Percentiles rank a stretch among this genome's conserved stretches.
These are phyloP conservation scores for Neotragus pygmaeus DNA, from an alignment of 2,113 vertebrate species.

Conservation along the genomic window DNA sequence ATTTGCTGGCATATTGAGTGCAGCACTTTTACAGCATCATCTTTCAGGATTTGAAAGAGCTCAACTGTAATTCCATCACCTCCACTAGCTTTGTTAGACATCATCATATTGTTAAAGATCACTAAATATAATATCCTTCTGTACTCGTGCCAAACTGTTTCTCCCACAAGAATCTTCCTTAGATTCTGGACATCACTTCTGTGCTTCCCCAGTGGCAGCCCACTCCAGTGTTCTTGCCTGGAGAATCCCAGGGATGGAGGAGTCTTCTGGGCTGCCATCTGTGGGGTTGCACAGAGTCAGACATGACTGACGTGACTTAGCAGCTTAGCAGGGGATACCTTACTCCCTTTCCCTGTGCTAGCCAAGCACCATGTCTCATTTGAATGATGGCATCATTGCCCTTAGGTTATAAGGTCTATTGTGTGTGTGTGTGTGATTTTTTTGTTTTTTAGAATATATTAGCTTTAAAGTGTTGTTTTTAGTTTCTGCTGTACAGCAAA, in stretches of 20 bases:
- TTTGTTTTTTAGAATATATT: not conserved
- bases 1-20: too few species aligned
- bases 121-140: not conserved
- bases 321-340: not conserved
- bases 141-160: not conserved
- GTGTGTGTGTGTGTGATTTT: not conserved
- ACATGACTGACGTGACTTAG: too few species aligned
- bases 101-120: not conserved
- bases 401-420: conserved; percentile 6
- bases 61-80: too few species aligned
- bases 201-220: not conserved
- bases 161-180: not conserved
- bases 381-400: conserved; percentile 5
- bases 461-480: not conserved
- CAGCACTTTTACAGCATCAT: too few species aligned
- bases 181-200: not conserved
- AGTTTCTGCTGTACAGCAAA: not conserved
- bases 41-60: too few species aligned
- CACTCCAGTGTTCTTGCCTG: too few species aligned
- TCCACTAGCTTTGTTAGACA: too few species aligned
- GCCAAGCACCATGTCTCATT: not conserved
- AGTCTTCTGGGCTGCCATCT: too few species aligned
- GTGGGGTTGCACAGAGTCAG: too few species aligned
- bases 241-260: too few species aligned
- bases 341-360: not conserved